Evolutionary conservation across 2,797 vertebrate species (phyloP).

Genomic region (Channa striata): DNA sequence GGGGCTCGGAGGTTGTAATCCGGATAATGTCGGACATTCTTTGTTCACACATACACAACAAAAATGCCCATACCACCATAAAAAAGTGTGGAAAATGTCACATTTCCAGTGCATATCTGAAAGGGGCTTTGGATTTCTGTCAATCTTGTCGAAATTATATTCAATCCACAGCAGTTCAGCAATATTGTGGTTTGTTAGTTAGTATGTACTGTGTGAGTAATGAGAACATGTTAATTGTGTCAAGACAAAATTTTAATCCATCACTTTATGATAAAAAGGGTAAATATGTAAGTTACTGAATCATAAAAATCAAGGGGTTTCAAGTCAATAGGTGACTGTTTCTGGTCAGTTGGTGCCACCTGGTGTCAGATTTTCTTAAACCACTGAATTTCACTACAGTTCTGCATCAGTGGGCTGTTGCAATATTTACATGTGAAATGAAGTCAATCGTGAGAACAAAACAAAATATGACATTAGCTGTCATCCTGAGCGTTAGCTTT

Average conservation of each 20-base stretch:
- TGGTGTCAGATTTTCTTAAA: slow-evolving; percentile 50
- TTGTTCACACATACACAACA: too few species aligned
- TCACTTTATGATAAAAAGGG: neutral
- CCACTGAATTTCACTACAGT: neutral
- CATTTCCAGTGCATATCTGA: too few species aligned
- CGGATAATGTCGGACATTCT: too few species aligned
- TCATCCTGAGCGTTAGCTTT: slow-evolving; percentile 66
- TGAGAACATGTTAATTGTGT: neutral
- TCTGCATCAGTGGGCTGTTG: neutral
- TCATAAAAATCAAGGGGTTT: neutral
- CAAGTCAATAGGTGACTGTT: neutral
- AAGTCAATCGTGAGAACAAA: neutral
- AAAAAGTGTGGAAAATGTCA: too few species aligned
- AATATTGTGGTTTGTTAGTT: too few species aligned
- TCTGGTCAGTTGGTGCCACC: slow-evolving; percentile 50
- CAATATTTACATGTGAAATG: neutral
- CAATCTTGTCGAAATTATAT: too few species aligned
- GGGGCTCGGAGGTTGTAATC: too few species aligned
- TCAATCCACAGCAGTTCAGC: too few species aligned
- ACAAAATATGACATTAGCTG: slow-evolving; percentile 40
- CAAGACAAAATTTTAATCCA: neutral
- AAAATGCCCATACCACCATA: too few species aligned
- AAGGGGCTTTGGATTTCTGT: too few species aligned
- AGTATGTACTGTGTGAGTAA: too few species aligned
- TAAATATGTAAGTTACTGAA: neutral